phyloP scores from a whole-genome alignment of 2,888 invertebrate genomes.

The Eremobia ochroleuca region DNA sequence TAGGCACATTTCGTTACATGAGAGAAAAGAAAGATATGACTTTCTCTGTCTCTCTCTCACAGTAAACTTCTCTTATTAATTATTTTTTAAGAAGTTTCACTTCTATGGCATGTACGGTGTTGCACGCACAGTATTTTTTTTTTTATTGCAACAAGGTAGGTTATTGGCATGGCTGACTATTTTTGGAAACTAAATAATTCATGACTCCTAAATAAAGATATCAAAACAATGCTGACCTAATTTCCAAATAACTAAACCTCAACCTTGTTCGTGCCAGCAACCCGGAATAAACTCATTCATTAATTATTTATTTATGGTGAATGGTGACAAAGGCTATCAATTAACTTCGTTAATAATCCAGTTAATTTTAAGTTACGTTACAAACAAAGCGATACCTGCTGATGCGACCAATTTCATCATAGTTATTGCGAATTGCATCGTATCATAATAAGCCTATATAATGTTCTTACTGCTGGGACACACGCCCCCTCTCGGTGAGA shows the following conservation, averaged over 20 bases:
- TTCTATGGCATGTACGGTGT: not conserved
- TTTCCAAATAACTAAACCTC: constrained; percentile 28
- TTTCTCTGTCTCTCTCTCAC: no score
- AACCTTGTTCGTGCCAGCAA: constrained; percentile 9
- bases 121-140: not conserved
- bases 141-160: not conserved
- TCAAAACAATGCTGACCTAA: constrained; percentile 12
- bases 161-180: not conserved
- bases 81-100: not conserved
- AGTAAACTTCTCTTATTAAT: not conserved
- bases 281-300: constrained; percentile 31
- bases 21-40: not conserved
- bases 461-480: no score
- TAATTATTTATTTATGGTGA: constrained; percentile 42
- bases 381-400: not conserved
- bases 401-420: not conserved
- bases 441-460: no score
- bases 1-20: not conserved
- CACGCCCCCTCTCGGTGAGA: no score
- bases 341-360: constrained; percentile 14
- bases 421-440: not conserved
- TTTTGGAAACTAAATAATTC: not conserved
- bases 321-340: constrained; percentile 26
- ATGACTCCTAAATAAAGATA: not conserved
- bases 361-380: constrained; percentile 14